Evolutionary conservation across 2,113 vertebrate genomes (phyloP).

Genomic region (Colius striatus): DNA sequence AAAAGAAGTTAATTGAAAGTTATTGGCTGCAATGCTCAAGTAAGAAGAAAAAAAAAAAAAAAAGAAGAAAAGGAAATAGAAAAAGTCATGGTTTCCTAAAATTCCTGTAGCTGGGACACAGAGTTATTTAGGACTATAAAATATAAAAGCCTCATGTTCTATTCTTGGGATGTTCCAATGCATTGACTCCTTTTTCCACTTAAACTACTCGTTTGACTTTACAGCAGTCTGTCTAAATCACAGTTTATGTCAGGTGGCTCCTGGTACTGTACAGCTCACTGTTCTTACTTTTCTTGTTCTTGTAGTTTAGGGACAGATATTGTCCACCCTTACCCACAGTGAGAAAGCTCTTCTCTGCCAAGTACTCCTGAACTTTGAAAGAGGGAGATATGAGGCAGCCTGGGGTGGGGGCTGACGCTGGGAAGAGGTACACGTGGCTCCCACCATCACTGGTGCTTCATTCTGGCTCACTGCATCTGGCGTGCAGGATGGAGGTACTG

Average conservation of each 20-base stretch:
- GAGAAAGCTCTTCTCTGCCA: neutral
- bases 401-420: neutral
- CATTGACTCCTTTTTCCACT: neutral
- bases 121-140: neutral
- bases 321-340: rapidly evolving
- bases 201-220: neutral
- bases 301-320: neutral
- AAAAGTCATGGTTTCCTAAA: neutral
- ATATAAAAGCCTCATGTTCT: neutral
- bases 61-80: neutral
- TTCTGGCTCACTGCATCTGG: neutral
- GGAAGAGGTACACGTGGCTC: neutral
- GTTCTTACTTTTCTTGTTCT: neutral
- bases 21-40: neutral
- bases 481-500: neutral
- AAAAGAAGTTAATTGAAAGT: slow-evolving; percentile 37
- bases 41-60: neutral
- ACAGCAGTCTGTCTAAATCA: neutral
- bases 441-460: neutral
- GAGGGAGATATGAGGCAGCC: neutral
- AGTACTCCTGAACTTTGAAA: neutral
- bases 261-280: neutral
- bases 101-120: neutral
- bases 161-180: neutral
- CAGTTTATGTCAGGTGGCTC: neutral